Percentiles rank a stretch among this genome's conserved stretches.
These are phyloP conservation scores for Thamnaconus septentrionalis DNA, from an alignment of 2,113 vertebrate species.

Conservation along the genomic window DNA sequence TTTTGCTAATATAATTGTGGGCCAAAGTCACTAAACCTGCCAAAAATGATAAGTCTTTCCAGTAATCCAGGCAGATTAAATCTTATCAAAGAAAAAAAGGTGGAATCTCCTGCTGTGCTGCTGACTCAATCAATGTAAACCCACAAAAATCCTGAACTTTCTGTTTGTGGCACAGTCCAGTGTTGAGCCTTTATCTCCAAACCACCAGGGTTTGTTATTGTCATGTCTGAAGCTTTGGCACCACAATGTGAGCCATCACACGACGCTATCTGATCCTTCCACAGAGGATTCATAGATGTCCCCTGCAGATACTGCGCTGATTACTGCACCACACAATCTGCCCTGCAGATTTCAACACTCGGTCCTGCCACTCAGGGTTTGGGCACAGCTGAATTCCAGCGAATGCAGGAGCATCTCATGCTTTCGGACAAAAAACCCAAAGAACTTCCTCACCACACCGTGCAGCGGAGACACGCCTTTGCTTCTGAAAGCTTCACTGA, in stretches of 20 bases:
- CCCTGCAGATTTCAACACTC: too few species aligned
- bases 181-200: slow-evolving; percentile 3
- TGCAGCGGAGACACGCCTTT: background rate
- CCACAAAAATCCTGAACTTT: too few species aligned
- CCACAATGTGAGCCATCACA: slow-evolving; percentile 2
- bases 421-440: background rate
- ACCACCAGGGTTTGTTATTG: slow-evolving; percentile 21
- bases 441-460: background rate
- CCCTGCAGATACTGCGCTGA: slow-evolving; percentile 1
- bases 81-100: too few species aligned
- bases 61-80: too few species aligned
- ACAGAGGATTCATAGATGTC: slow-evolving; percentile 38
- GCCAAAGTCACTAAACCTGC: too few species aligned
- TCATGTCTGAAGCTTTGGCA: slow-evolving; percentile 17
- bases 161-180: background rate
- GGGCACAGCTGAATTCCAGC: background rate
- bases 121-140: too few species aligned
- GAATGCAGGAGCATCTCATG: background rate
- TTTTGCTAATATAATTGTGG: too few species aligned
- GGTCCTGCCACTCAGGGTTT: too few species aligned
- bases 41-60: too few species aligned
- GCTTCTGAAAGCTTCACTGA: background rate
- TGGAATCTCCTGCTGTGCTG: too few species aligned
- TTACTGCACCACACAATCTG: too few species aligned
- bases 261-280: slow-evolving; percentile 32